Evolutionary conservation across 2,113 vertebrate species (phyloP).

Genomic region (Phalacrocorax pelagicus): DNA sequence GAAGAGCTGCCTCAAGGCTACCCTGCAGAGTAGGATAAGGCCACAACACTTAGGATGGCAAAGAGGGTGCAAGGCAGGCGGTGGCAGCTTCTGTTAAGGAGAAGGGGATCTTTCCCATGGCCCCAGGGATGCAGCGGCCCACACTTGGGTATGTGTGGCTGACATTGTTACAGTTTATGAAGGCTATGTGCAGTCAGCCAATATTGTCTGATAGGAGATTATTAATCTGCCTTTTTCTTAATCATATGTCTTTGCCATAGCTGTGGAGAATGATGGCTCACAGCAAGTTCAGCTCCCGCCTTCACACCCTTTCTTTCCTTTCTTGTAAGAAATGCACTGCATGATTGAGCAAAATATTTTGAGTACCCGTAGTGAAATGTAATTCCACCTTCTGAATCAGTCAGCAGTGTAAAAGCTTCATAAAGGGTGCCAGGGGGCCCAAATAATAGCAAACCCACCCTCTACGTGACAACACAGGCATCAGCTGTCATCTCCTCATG

Average conservation of each 20-base stretch:
- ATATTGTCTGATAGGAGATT: background rate
- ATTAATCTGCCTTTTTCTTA: slow-evolving; percentile 39
- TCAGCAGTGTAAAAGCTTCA: slow-evolving; percentile 20
- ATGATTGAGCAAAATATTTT: slow-evolving; percentile 61
- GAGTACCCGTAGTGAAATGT: slow-evolving; percentile 47
- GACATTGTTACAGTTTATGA: background rate
- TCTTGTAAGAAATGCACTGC: background rate
- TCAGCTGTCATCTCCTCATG: slow-evolving; percentile 29
- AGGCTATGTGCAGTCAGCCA: background rate
- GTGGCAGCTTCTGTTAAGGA: background rate
- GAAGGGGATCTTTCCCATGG: background rate
- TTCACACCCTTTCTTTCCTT: background rate
- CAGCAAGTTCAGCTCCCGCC: background rate
- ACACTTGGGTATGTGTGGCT: background rate
- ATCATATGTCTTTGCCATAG: background rate
- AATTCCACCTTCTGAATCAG: slow-evolving; percentile 9
- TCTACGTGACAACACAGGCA: slow-evolving; percentile 56
- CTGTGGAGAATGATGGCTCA: slow-evolving; percentile 43
- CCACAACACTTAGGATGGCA: background rate
- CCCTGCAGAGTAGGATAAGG: background rate
- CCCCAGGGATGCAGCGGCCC: background rate
- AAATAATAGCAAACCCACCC: slow-evolving; percentile 54
- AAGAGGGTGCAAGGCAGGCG: background rate
- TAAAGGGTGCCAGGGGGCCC: slow-evolving; percentile 24
- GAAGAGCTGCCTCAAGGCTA: background rate